Evolutionary conservation across 1,140 invertebrate genomes (phyloP).

Genomic region (Pseudomyrmex cubaensis): DNA sequence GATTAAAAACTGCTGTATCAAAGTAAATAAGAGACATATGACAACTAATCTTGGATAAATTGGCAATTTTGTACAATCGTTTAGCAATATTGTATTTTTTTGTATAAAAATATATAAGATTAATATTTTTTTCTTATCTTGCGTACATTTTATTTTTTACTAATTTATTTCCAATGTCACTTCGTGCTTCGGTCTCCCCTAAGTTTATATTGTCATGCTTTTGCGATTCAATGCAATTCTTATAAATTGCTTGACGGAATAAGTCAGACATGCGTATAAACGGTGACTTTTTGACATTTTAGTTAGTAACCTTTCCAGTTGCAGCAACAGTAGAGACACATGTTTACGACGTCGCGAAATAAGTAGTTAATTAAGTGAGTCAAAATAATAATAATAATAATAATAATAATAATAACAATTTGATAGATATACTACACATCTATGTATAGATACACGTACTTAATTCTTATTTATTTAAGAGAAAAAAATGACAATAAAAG

Average conservation of each 20-base stretch:
- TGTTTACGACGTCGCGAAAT: conserved; percentile 37
- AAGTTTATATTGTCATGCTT: not conserved
- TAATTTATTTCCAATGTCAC: too few relatives aligned
- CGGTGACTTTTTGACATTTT: conserved; percentile 65
- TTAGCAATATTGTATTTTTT: too few relatives aligned
- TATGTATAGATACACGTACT: not conserved
- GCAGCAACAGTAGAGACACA: conserved; percentile 23
- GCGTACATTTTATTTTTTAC: too few relatives aligned
- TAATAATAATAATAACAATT: too few relatives aligned
- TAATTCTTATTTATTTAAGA: not conserved
- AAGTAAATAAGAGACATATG: too few relatives aligned
- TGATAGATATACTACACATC: too few relatives aligned
- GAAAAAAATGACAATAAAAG: not conserved
- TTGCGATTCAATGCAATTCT: conserved; percentile 28
- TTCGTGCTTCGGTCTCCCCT: too few relatives aligned
- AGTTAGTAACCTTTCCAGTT: conserved; percentile 9
- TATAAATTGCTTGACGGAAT: conserved; percentile 27
- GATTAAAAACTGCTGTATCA: too few relatives aligned
- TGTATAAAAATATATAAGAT: too few relatives aligned
- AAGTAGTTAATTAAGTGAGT: conserved; percentile 13
- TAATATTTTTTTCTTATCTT: too few relatives aligned
- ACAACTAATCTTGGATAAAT: too few relatives aligned
- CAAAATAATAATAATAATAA: not conserved
- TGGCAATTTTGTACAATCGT: too few relatives aligned
- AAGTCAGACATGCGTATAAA: not conserved